These are phyloP conservation scores for Polia nebulosa DNA, from an alignment of 2,888 invertebrate genomes.

Conservation along the genomic window DNA sequence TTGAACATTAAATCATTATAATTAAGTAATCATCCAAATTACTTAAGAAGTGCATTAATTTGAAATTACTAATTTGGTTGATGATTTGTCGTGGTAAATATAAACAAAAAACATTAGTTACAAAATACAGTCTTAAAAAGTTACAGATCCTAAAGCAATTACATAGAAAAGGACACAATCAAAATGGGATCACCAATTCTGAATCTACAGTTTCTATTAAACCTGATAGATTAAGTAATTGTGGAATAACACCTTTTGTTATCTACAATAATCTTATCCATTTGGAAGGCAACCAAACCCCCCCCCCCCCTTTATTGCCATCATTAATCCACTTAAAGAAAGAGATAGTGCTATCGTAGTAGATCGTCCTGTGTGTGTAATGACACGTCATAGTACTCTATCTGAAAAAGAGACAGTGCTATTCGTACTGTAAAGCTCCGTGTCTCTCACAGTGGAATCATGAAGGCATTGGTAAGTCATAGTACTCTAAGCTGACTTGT, in stretches of 20 bases:
- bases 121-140: neutral
- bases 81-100: neutral
- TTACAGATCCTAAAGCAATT: neutral
- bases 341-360: no score
- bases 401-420: no score
- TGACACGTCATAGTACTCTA: no score
- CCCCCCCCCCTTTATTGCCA: no score
- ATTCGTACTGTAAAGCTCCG: no score
- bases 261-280: conserved; percentile 29
- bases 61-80: neutral
- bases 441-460: no score
- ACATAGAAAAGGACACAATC: conserved; percentile 16
- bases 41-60: neutral
- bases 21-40: no score
- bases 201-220: conserved; percentile 20
- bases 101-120: neutral
- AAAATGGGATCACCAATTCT: conserved; percentile 10
- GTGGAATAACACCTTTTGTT: conserved; percentile 49
- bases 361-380: no score
- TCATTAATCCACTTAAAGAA: no score
- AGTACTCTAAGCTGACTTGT: conserved; percentile 21
- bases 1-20: neutral
- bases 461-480: no score
- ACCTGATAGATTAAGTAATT: conserved; percentile 41
- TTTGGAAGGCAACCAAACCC: conserved; percentile 17